Conservation (phyloP, 2,888 invertebrate genomes). For the Perizoma flavofasciatum region DNA sequence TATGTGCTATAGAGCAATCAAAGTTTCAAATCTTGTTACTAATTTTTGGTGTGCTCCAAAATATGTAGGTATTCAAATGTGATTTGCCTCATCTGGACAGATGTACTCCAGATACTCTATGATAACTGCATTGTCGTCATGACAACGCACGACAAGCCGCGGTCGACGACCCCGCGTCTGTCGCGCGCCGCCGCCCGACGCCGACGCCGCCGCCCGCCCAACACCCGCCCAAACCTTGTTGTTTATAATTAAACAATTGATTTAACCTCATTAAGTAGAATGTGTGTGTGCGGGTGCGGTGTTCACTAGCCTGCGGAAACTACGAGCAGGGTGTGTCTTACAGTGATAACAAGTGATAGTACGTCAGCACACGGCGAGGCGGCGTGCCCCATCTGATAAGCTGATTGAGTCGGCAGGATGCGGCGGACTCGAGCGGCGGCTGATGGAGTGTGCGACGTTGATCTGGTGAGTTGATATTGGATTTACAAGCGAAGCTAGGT, state of each 20-base stretch:
- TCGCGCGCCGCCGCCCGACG: slow-evolving; percentile 54
- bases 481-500: too few species aligned
- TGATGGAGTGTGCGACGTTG: background rate
- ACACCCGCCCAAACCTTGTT: slow-evolving; percentile 46
- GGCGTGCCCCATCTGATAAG: slow-evolving; percentile 7
- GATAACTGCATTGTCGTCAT: slow-evolving; percentile 54
- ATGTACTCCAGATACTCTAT: slow-evolving; percentile 35
- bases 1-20: too few species aligned
- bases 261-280: slow-evolving; percentile 31
- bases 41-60: too few species aligned
- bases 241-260: slow-evolving; percentile 54
- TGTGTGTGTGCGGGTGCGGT: slow-evolving; percentile 27
- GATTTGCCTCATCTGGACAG: slow-evolving; percentile 15
- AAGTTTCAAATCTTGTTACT: too few species aligned
- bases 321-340: slow-evolving; percentile 22
- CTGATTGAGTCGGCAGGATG: slow-evolving; percentile 14
- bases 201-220: slow-evolving; percentile 48
- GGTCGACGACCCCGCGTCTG: slow-evolving; percentile 56
- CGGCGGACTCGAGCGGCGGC: background rate
- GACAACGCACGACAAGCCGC: slow-evolving; percentile 55
- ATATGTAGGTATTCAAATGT: background rate
- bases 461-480: background rate
- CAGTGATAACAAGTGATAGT: slow-evolving; percentile 18
- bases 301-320: background rate
- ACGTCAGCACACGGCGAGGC: slow-evolving; percentile 11